Base-by-base conservation (phyloP, 2,797 vertebrate genomes). In the Hydrocynus forskahlii region DNA sequence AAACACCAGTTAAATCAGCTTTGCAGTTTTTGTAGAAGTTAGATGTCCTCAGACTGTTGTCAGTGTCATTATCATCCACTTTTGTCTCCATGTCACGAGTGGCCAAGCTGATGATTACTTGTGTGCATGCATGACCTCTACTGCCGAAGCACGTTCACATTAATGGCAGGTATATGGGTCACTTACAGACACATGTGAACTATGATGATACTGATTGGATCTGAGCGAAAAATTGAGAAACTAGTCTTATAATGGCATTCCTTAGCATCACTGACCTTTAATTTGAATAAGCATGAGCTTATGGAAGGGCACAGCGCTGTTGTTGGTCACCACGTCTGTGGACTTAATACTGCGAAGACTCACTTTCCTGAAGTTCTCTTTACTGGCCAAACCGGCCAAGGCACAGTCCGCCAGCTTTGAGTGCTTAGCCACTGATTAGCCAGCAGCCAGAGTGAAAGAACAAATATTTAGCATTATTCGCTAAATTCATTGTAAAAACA, bases 241-340 rank as follows among this genome's bases (percentile, higher is more conserved):
- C 13, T 13, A 52, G 48, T 16, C 48, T 52, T 50, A 1, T 13
- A 12, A 50, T 1, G 29, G 3, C 29, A 29, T 29, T 35, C 13
- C 19, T 45, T 19, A 43, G 38, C 17, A 12, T 23, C 43, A 50
- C 90, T 86, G 81, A 95, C 95, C 95, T 95, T 96, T 96, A 79
- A 96, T 93, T 63, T 93, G 93, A 68, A 96, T 94, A 8, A 96
- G 94, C 95, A 95, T 96, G 80, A 95, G 93, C 75, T 95, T 95
- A 86, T 94, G 88, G 89, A 92, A 96, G 74, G 95, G 95, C 83
- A 95, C 80, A 0, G 93, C 84, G 2, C 95, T 95, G 92, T 95
- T 95, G 86, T 95, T 95, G 81, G 94, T 95, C 84, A 94, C 91
- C 48, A 94, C 94, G 7, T 95, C 94, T 0, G 94, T 94, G 82